Percentiles rank a stretch among this genome's conserved stretches.
Evolutionary conservation across 2,113 vertebrate species (phyloP).

Genomic region (Emydura subglobosa): DNA sequence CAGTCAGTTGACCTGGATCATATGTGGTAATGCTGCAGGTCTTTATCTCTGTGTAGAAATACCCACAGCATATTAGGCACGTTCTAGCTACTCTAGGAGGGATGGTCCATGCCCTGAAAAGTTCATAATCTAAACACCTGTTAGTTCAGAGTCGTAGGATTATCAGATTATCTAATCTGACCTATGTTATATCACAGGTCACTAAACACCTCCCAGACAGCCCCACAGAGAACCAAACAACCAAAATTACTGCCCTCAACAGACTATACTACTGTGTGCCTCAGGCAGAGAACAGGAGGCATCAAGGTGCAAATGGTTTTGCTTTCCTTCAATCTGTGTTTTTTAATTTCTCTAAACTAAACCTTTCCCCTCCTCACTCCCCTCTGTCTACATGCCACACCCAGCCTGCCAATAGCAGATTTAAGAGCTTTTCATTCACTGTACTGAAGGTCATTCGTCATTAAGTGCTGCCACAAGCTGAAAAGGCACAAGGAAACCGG

Average conservation of each 20-base stretch:
- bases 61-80: not conserved
- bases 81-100: not conserved
- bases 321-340: not conserved
- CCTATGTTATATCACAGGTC: not conserved
- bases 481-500: conserved; percentile 4
- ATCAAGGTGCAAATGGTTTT: not conserved
- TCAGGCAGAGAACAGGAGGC: not conserved
- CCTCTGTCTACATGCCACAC: not conserved
- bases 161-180: not conserved
- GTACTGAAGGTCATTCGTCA: conserved; percentile 26
- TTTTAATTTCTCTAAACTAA: not conserved
- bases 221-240: not conserved
- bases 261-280: not conserved
- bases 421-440: not conserved
- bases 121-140: not conserved
- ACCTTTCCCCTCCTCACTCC: not conserved
- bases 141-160: not conserved
- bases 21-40: not conserved
- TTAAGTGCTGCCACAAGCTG: not conserved
- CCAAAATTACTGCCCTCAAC: not conserved
- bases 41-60: not conserved
- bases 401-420: conserved; percentile 35
- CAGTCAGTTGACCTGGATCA: not conserved
- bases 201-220: not conserved
- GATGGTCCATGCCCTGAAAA: not conserved